These are phyloP conservation scores for Baronia brevicornis DNA, from an alignment of 2,888 invertebrate species.

Conservation along the genomic window DNA sequence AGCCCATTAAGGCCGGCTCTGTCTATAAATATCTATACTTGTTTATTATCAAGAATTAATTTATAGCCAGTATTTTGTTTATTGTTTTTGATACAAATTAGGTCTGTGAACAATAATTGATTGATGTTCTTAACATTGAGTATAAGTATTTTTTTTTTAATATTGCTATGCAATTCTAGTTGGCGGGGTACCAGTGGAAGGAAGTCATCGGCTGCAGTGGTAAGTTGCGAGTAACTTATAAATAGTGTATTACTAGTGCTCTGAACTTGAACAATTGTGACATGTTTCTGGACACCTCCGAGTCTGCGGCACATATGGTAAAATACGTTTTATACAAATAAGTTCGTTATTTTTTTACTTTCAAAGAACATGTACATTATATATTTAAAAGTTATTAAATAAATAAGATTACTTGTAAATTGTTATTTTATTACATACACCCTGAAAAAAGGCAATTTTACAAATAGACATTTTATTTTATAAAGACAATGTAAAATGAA, in stretches of 20 bases:
- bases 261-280: constrained; percentile 27
- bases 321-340: constrained; percentile 19
- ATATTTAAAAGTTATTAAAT: constrained; percentile 30
- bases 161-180: constrained; percentile 44
- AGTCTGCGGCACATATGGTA: constrained; percentile 16
- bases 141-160: constrained; percentile 8
- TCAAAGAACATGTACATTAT: constrained; percentile 26
- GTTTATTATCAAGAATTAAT: no score
- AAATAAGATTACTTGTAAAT: constrained; percentile 37
- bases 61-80: no score
- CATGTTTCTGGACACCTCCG: constrained; percentile 18
- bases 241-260: constrained; percentile 56
- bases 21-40: no score
- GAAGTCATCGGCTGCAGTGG: constrained; percentile 36
- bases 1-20: no score
- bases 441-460: constrained; percentile 31
- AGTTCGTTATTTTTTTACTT: constrained; percentile 19
- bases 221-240: constrained; percentile 57
- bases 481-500: constrained; percentile 70
- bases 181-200: constrained; percentile 33
- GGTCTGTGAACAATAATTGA: no score
- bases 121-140: no score
- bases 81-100: no score
- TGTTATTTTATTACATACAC: constrained; percentile 36
- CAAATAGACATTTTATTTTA: constrained; percentile 69